Conservation (phyloP, 2,797 vertebrate species). For the Natrix natrix region DNA sequence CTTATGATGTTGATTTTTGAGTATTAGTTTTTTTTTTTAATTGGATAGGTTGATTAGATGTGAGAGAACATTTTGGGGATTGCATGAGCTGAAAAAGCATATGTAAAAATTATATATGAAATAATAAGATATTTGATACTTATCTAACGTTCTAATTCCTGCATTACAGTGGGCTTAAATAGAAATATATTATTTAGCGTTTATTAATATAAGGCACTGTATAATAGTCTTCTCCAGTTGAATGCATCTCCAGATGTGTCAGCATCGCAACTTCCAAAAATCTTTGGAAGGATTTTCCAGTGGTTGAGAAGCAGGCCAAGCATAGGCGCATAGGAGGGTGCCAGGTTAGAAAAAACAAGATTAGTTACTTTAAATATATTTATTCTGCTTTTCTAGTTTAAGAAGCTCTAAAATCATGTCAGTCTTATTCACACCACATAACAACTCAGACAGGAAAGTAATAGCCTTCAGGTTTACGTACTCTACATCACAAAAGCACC, state of each 20-base stretch:
- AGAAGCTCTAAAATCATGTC: background rate
- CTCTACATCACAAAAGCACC: background rate
- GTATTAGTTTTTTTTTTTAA: background rate
- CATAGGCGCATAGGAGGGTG: background rate
- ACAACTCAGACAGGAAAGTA: background rate
- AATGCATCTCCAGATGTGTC: background rate
- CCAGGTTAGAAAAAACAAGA: background rate
- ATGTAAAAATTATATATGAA: background rate
- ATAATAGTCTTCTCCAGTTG: background rate
- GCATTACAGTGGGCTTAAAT: background rate
- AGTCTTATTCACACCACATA: background rate
- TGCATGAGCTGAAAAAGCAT: background rate
- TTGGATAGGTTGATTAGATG: background rate
- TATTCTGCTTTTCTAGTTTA: background rate
- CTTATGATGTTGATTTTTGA: background rate
- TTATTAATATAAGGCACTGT: background rate
- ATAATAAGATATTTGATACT: background rate
- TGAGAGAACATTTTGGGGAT: background rate
- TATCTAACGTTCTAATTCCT: background rate
- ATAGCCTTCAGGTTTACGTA: background rate
- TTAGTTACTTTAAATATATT: background rate
- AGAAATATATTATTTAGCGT: background rate
- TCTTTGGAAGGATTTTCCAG: background rate
- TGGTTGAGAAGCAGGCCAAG: background rate
- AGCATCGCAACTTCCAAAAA: background rate